A percentile compares a stretch with the other conserved stretches of the same genome.
phyloP scores from a whole-genome alignment of 92 coral and sea anemone species.

The Metridium senile region DNA sequence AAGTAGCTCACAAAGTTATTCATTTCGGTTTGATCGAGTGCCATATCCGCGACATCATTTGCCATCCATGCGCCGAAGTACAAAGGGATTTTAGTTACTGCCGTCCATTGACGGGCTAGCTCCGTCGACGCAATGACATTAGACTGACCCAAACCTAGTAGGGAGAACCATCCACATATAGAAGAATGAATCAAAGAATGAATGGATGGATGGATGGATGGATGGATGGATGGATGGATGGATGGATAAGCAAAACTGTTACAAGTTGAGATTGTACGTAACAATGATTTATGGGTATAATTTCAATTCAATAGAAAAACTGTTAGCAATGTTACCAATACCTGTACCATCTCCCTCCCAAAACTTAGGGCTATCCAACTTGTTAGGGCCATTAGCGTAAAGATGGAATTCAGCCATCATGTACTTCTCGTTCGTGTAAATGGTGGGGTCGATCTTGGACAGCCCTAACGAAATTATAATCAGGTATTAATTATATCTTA shows the following conservation, averaged over 20 bases:
- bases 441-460: conserved; percentile 22
- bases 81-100: conserved; percentile 4
- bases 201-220: too few relatives aligned
- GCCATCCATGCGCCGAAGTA: conserved; percentile 82
- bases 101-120: neutral
- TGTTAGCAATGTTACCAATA: too few relatives aligned
- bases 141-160: neutral
- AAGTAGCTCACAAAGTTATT: conserved; percentile 55
- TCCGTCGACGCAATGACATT: neutral
- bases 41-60: conserved; percentile 30
- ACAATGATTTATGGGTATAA: too few relatives aligned
- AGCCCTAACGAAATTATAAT: neutral
- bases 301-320: too few relatives aligned
- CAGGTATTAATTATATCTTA: too few relatives aligned
- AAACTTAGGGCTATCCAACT: conserved; percentile 34
- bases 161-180: too few relatives aligned
- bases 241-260: too few relatives aligned
- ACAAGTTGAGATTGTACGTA: too few relatives aligned
- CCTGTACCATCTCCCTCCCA: conserved; percentile 54
- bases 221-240: too few relatives aligned
- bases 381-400: conserved; percentile 73
- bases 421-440: conserved; percentile 40
- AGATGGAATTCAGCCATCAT: conserved; percentile 72
- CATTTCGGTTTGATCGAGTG: conserved; percentile 39
- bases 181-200: too few relatives aligned